Base-by-base conservation (phyloP, 1,140 invertebrate species). In the Charaxes varanes region DNA sequence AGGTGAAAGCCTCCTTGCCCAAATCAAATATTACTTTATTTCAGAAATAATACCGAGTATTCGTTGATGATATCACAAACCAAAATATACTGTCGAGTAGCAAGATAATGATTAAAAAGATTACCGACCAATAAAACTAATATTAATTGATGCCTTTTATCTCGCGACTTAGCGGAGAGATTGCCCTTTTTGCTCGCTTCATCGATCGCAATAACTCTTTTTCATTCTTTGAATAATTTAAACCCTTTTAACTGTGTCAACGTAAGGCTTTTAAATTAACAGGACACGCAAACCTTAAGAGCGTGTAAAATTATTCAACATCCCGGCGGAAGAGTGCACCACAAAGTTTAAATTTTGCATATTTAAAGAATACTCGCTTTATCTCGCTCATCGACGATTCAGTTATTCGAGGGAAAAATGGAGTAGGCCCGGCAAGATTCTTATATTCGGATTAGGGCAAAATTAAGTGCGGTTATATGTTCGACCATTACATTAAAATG, bases 381-480 rank as follows among this genome's bases (percentile, higher is more conserved):
- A 83, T 83, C 79, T 63, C 62, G 62, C 57, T 69, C 62, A 83
- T 83, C 79, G 62, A 41, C 58, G 68, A 78, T 77, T 69, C 67
- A 73, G 73, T 77, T 79, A 82, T 65, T 70, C 53, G 32, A 23
- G 60, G 55, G 69, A 68, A 77, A 77, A 81, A 77, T 54, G 55
- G 57, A 61, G 54, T 53, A 42, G 55, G 61, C 62, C 53, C 59
- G 37, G 38, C 36, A 41, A 54, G 62, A 82, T 74, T 71, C 69
- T 68, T 67, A 53, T 52, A 55, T 58, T 52, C 47, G 13, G 56
- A 42, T 82, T 82, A 82, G 76, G 72, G 69, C 66, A 71, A 77
- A 77, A 78, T 80, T 83, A 82, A 82, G 78, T 82, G 78, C 76
- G 57, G 60, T 80, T 74, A 80, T 82, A 61, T 80, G 76, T 74